A percentile compares a stretch with the other conserved stretches of the same genome.
Conservation (phyloP, 2,797 vertebrate genomes). For the Pantherophis vulpinus region DNA sequence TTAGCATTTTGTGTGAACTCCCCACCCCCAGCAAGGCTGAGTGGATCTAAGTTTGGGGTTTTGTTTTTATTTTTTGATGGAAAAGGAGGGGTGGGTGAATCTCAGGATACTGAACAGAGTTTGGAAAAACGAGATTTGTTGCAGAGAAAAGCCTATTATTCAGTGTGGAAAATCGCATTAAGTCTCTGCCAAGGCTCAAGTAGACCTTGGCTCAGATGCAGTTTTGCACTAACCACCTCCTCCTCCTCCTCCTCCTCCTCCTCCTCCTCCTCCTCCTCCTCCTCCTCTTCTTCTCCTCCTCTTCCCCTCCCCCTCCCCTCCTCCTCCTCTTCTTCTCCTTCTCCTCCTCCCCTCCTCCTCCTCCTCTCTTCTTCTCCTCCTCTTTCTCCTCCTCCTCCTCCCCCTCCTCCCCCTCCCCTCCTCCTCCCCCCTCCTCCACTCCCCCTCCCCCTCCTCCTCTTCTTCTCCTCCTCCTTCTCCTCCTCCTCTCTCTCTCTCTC, state of each 20-base stretch:
- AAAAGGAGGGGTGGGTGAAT: background rate
- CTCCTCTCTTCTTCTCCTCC: no score
- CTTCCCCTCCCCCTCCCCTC: no score
- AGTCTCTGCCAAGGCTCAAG: conserved; percentile 9
- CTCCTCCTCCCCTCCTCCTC: background rate
- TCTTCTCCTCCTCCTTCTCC: no score
- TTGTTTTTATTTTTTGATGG: conserved; percentile 44
- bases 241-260: no score
- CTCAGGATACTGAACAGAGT: background rate
- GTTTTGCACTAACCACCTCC: background rate
- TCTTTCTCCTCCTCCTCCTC: background rate
- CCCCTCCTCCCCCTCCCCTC: no score
- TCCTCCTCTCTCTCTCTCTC: no score
- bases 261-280: background rate
- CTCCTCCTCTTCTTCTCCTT: accelerated
- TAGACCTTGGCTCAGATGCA: background rate
- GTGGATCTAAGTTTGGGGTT: conserved; percentile 35
- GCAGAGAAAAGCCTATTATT: conserved; percentile 3
- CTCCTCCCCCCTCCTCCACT: accelerated
- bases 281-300: no score
- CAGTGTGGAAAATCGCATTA: background rate
- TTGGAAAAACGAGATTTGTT: conserved; percentile 35
- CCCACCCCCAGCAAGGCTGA: conserved; percentile 48
- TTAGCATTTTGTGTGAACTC: conserved; percentile 62
- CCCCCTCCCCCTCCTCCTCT: no score